These are phyloP conservation scores for Grammomys surdaster DNA, from an alignment of 2,113 vertebrate species.

Conservation along the genomic window DNA sequence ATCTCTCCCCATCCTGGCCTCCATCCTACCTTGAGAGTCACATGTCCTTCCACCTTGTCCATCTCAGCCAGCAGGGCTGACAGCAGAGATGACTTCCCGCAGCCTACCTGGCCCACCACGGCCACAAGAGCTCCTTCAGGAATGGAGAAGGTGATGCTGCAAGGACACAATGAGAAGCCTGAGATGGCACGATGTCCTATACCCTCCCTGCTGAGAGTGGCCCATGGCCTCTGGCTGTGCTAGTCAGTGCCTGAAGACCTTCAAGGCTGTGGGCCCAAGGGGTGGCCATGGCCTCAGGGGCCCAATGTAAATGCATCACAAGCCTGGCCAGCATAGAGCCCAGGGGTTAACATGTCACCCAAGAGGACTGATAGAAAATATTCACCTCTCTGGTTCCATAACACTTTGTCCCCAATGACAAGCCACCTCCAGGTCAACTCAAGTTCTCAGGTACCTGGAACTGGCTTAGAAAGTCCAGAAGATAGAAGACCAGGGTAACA, in stretches of 20 bases:
- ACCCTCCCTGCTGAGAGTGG: background rate
- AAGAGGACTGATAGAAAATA: background rate
- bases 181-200: background rate
- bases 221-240: background rate
- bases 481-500: too few relatives aligned
- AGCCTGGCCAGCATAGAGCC: background rate
- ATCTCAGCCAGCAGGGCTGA: conserved; percentile 97
- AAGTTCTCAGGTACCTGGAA: background rate
- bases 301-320: background rate
- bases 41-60: conserved; percentile 93
- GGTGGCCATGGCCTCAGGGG: background rate
- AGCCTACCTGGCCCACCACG: conserved; percentile 96
- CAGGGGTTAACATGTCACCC: background rate
- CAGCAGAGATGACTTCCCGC: conserved; percentile 96
- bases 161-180: conserved; percentile 54
- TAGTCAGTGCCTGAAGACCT: background rate
- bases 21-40: conserved; percentile 91
- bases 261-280: background rate
- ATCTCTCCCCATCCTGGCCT: fast-evolving
- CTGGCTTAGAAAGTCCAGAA: background rate
- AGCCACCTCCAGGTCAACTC: background rate
- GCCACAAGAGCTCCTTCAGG: conserved; percentile 95
- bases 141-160: conserved; percentile 91
- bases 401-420: background rate
- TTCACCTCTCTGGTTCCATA: background rate